A percentile compares a stretch with the other conserved stretches of the same genome.
These are phyloP conservation scores for Idris sp. DNA, from an alignment of 1,140 invertebrate species.

Conservation along the genomic window DNA sequence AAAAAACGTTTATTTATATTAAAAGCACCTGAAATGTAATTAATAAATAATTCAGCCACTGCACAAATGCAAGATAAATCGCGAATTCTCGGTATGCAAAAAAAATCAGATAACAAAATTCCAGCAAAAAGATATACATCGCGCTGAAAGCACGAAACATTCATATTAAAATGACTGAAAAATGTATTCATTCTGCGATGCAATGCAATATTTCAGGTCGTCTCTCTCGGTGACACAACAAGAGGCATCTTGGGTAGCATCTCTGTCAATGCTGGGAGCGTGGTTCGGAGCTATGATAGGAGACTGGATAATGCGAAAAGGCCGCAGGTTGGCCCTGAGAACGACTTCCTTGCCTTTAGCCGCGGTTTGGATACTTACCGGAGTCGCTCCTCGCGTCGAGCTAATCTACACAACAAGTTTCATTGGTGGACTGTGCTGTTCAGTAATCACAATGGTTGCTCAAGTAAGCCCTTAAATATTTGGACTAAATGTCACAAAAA, in stretches of 20 bases:
- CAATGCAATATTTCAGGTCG: slow-evolving; percentile 66
- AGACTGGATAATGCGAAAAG: slow-evolving; percentile 86
- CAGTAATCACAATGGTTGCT: slow-evolving; percentile 87
- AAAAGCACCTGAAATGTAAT: no score
- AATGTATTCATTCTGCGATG: no score
- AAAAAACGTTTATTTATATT: no score
- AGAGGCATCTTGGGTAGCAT: slow-evolving; percentile 90
- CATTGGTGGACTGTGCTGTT: slow-evolving; percentile 87
- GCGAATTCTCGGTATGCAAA: no score
- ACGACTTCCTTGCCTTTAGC: slow-evolving; percentile 85
- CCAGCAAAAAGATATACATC: no score
- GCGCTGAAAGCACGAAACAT: no score
- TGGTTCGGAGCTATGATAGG: slow-evolving; percentile 87
- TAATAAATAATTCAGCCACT: no score
- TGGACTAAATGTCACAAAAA: no score
- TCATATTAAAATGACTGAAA: no score
- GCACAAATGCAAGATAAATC: no score
- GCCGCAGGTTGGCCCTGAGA: slow-evolving; percentile 83
- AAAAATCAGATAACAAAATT: no score
- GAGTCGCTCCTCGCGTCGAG: slow-evolving; percentile 85
- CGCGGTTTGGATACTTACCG: slow-evolving; percentile 86
- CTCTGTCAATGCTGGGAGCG: slow-evolving; percentile 87
- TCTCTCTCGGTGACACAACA: slow-evolving; percentile 84
- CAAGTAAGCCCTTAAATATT: slow-evolving; percentile 80
- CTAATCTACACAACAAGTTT: slow-evolving; percentile 88